Percentiles rank a stretch among this genome's conserved stretches.
Conservation (phyloP, 2,113 vertebrate species). For the Egretta garzetta region DNA sequence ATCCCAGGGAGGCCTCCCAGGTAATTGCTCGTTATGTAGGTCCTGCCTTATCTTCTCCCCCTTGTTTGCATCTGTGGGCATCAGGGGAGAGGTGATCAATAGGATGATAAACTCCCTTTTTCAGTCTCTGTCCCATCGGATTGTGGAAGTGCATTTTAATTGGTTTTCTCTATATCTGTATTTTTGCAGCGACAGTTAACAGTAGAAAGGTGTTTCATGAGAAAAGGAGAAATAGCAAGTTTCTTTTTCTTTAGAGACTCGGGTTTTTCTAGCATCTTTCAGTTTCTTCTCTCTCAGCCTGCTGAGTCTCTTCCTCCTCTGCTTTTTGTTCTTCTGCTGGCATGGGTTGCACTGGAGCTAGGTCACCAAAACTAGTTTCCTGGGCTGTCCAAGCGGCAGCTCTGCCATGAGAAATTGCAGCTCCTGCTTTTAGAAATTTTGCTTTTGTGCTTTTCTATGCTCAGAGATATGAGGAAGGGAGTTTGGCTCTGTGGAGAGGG, state of each 20-base stretch:
- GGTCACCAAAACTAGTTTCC: neutral
- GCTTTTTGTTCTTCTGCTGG: neutral
- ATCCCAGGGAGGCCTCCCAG: neutral
- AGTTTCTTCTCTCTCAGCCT: neutral
- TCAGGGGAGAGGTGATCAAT: neutral
- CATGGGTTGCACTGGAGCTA: neutral
- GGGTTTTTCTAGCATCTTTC: neutral
- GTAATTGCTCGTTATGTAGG: neutral
- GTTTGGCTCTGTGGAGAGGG: neutral
- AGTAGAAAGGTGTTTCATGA: neutral
- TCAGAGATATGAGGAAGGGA: neutral
- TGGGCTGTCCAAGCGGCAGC: fast-evolving
- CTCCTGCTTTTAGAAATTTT: neutral
- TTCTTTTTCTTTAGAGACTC: neutral
- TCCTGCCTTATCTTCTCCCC: neutral
- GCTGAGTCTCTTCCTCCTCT: neutral
- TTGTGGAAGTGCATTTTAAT: neutral
- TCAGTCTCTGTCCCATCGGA: neutral
- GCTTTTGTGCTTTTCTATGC: neutral
- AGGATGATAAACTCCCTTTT: neutral
- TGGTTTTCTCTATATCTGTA: neutral
- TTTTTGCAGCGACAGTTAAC: neutral
- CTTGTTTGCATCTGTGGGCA: neutral
- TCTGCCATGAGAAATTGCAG: fast-evolving
- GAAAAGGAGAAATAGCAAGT: neutral